These are phyloP conservation scores for Enteromius radiatus DNA, from an alignment of 2,797 vertebrate species.

Conservation along the genomic window DNA sequence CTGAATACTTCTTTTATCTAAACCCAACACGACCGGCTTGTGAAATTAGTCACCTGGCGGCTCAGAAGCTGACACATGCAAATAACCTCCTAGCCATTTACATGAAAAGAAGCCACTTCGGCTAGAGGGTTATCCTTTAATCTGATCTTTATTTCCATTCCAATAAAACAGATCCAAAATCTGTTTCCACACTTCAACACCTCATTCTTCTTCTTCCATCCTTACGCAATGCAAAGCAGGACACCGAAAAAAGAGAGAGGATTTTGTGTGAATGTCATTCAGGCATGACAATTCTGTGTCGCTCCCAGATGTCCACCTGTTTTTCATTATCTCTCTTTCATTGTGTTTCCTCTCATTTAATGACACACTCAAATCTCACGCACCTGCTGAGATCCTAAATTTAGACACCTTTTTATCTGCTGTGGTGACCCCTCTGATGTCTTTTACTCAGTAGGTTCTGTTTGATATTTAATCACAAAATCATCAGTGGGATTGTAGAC, in stretches of 20 bases:
- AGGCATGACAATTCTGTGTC: conserved; percentile 25
- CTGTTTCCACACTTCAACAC: not conserved
- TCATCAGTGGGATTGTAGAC: not conserved
- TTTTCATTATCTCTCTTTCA: conserved; percentile 30
- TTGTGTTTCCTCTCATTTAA: conserved; percentile 37
- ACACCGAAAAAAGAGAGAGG: not conserved
- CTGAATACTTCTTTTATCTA: conserved; percentile 11
- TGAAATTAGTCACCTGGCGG: conserved; percentile 19
- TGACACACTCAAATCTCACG: not conserved
- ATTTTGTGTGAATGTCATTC: conserved; percentile 15
- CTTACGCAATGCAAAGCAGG: not conserved
- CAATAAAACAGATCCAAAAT: conserved; percentile 9
- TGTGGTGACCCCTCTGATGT: conserved; percentile 2
- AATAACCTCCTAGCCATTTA: conserved; percentile 33
- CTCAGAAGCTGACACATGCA: conserved; percentile 4
- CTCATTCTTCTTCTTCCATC: not conserved
- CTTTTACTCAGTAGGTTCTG: conserved; percentile 9
- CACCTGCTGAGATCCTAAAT: conserved; percentile 36
- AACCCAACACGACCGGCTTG: conserved; percentile 20
- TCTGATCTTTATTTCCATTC: conserved; percentile 19
- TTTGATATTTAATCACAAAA: conserved; percentile 36
- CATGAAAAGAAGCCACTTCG: conserved; percentile 25
- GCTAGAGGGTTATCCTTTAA: conserved; percentile 17
- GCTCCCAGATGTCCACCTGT: conserved; percentile 26
- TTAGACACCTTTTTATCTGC: conserved; percentile 1